A percentile compares a stretch with the other conserved stretches of the same genome.
phyloP scores from a whole-genome alignment of 92 coral and sea anemone genomes.

The Bergia sp. region DNA sequence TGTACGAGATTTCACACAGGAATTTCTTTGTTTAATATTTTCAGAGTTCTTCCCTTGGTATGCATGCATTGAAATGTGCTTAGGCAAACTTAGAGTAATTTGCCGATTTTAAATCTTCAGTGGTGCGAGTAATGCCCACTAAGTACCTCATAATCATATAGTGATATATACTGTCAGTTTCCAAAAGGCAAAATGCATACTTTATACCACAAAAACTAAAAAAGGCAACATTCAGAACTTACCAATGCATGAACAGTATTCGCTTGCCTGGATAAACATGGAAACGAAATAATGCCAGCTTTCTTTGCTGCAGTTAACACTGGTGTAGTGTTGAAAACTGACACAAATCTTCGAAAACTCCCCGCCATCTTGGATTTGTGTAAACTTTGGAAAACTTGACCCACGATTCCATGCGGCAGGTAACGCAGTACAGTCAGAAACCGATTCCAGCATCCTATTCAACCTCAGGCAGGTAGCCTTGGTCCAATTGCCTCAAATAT shows the following conservation, averaged over 20 bases:
- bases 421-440: not conserved
- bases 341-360: slow-evolving; percentile 45
- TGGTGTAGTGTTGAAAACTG: slow-evolving; percentile 43
- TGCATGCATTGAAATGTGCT: not conserved
- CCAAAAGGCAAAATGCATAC: too few relatives aligned
- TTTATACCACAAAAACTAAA: not conserved
- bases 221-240: not conserved
- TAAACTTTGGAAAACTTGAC: slow-evolving; percentile 4
- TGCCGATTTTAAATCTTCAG: too few relatives aligned
- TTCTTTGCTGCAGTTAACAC: slow-evolving; percentile 1
- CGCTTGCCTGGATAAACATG: not conserved
- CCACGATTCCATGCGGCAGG: slow-evolving; percentile 20
- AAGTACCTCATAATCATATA: too few relatives aligned
- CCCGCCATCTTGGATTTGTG: slow-evolving; percentile 51
- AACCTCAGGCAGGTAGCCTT: not conserved
- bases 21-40: too few relatives aligned
- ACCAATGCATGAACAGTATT: slow-evolving; percentile 20
- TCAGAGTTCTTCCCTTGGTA: not conserved
- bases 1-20: too few relatives aligned
- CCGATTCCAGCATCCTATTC: not conserved
- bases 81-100: not conserved
- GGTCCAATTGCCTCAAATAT: too few relatives aligned
- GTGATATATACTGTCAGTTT: too few relatives aligned
- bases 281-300: not conserved
- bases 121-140: too few relatives aligned